These are phyloP conservation scores for Scomber japonicus DNA, from an alignment of 2,113 vertebrate genomes.

Conservation along the genomic window DNA sequence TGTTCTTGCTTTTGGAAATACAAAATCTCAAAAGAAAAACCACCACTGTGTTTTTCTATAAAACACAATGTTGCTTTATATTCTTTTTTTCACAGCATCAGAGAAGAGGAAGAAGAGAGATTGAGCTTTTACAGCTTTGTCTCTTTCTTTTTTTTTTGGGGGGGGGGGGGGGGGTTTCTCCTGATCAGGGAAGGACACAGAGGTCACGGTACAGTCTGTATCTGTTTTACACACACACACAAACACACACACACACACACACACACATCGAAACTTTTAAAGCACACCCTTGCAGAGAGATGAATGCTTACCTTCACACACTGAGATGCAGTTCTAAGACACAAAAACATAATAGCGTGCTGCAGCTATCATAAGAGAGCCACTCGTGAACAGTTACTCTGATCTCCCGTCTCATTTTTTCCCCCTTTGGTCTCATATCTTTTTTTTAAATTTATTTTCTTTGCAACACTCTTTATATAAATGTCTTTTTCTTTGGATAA, in stretches of 20 bases:
- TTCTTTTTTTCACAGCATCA: neutral
- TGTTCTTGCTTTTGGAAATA: neutral
- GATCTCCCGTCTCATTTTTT: conserved; percentile 9
- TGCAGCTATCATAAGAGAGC: conserved; percentile 6
- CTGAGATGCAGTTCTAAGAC: neutral
- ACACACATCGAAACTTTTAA: too few species aligned
- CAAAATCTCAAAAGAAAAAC: neutral
- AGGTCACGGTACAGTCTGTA: conserved; percentile 1
- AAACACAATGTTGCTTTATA: too few species aligned
- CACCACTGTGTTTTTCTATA: too few species aligned
- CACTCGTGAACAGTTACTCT: conserved; percentile 4
- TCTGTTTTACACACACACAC: neutral
- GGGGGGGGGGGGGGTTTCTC: conserved; percentile 25
- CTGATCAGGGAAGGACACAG: neutral
- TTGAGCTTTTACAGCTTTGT: conserved; percentile 17
- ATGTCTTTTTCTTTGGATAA: neutral
- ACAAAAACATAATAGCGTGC: neutral
- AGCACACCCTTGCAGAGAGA: neutral
- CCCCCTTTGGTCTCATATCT: neutral
- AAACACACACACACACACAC: too few species aligned
- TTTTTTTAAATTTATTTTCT: neutral
- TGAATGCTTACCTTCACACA: neutral
- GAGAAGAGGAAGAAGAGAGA: neutral
- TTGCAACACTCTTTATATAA: conserved; percentile 17
- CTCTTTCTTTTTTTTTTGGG: conserved; percentile 37